Percentiles rank a stretch among this genome's conserved stretches.
phyloP scores from a whole-genome alignment of 2,113 vertebrate genomes.

The Merops nubicus region DNA sequence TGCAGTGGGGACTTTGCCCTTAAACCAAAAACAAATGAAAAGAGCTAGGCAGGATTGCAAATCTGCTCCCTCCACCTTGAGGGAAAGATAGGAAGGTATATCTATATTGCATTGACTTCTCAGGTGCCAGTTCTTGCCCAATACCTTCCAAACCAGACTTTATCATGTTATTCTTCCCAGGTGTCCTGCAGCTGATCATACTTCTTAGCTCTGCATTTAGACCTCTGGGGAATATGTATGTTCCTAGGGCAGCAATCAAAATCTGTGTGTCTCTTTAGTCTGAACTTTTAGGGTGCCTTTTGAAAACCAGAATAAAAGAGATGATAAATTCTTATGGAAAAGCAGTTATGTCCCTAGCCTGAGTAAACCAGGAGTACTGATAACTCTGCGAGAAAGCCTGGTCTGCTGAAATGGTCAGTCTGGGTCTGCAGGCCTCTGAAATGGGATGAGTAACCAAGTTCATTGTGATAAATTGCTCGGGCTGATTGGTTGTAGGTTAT shows the following conservation, averaged over 20 bases:
- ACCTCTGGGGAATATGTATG: neutral
- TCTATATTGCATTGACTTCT: neutral
- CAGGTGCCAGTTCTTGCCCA: neutral
- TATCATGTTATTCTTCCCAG: neutral
- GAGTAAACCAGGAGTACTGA: neutral
- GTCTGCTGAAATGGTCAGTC: neutral
- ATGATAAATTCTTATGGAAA: neutral
- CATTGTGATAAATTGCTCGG: neutral
- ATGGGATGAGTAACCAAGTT: neutral
- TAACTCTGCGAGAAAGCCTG: neutral
- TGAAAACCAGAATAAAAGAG: neutral
- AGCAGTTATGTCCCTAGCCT: neutral
- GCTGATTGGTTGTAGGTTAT: neutral
- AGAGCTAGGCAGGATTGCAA: neutral
- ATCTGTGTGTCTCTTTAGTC: neutral
- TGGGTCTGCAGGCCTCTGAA: neutral
- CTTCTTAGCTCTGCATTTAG: neutral
- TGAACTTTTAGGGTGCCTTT: neutral
- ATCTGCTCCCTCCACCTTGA: neutral
- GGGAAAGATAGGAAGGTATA: neutral
- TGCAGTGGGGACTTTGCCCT: neutral
- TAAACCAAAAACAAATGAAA: neutral
- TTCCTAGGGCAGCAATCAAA: neutral
- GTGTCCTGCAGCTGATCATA: neutral
- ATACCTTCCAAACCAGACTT: neutral